A percentile compares a stretch with the other conserved stretches of the same genome.
Evolutionary conservation across 2,888 invertebrate species (phyloP).

Genomic region (Cloeon dipterum): DNA sequence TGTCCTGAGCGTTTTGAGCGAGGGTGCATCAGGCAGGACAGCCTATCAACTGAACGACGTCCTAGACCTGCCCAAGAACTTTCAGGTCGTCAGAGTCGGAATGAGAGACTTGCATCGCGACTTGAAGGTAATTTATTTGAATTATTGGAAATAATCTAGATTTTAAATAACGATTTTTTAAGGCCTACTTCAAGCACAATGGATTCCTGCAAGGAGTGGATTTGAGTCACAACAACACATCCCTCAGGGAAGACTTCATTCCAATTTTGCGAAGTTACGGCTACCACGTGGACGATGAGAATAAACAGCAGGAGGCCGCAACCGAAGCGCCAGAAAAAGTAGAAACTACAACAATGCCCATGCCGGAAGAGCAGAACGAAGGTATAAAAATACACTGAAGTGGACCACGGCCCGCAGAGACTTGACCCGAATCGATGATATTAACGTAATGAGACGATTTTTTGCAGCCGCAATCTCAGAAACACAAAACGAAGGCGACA

Average conservation of each 20-base stretch:
- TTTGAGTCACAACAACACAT: constrained; percentile 53
- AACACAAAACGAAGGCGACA: no score
- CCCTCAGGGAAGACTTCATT: constrained; percentile 48
- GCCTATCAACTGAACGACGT: constrained; percentile 45
- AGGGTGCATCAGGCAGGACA: constrained; percentile 51
- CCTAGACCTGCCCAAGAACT: constrained; percentile 45
- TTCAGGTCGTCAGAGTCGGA: constrained; percentile 48
- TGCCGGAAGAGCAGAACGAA: neutral
- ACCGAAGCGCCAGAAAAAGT: no score
- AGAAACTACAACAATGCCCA: neutral
- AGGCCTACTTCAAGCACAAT: constrained; percentile 67
- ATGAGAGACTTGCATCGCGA: constrained; percentile 63
- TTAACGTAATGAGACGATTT: no score
- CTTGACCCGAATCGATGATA: neutral
- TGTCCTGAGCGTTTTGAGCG: constrained; percentile 53
- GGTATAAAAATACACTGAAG: neutral
- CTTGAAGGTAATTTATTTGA: constrained; percentile 38
- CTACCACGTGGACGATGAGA: constrained; percentile 35
- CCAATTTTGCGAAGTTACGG: constrained; percentile 55
- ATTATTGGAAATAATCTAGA: neutral
- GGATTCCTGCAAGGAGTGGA: constrained; percentile 63
- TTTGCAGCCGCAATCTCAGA: no score
- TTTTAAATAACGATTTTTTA: neutral
- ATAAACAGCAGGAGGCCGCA: neutral
- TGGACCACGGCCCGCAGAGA: neutral